Evolutionary conservation across 2,797 vertebrate genomes (phyloP), one percentile per base, ranked within the genome.

Genomic region (Clarias pachynema): DNA sequence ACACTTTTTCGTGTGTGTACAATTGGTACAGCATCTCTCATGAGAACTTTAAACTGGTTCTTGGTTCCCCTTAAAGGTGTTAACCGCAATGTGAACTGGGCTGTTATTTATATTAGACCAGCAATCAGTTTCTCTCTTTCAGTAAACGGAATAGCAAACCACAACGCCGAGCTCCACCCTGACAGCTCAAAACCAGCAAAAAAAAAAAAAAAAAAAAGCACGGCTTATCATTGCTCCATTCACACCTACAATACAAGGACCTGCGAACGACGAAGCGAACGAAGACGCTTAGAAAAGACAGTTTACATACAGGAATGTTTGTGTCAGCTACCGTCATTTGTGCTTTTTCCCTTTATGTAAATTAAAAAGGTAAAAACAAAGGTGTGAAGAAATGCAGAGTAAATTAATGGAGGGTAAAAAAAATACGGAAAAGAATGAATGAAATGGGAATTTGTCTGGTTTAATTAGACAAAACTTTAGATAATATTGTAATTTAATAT

Each of bases 51-150:
- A 82, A 79, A 83, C 69, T 81, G 89, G 84, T 86, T 85, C 85
- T 62, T 88, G 79, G 77, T 91, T 87, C 83, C 84, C 57, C 85
- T 80, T 88, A 86, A 89, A 93, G 91, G 93, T 93, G 95, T 92
- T 91, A 95, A 95, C 94, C 94, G 83, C 94, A 93, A 75, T 5
- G 84, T 87, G 85, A 90, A 88, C 81, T 78, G 75, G 85, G 86
- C 44, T 74, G 85, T 89, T 89, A 91, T 88, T 89, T 90, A 91
- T 88, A 91, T 86, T 87, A 84, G 82, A 86, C 87, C 85, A 22
- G 90, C 88, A 93, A 95, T 94, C 92, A 92, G 90, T 94, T 92
- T 93, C 90, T 93, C 87, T 92, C 91, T 94, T 92, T 92, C 90
- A 70, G 91, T 91, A 91, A 93, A 90, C 84, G 86, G 92, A 90